Conservation (phyloP, 2,888 invertebrate genomes). For the Dasysyrphus albostriatus region DNA sequence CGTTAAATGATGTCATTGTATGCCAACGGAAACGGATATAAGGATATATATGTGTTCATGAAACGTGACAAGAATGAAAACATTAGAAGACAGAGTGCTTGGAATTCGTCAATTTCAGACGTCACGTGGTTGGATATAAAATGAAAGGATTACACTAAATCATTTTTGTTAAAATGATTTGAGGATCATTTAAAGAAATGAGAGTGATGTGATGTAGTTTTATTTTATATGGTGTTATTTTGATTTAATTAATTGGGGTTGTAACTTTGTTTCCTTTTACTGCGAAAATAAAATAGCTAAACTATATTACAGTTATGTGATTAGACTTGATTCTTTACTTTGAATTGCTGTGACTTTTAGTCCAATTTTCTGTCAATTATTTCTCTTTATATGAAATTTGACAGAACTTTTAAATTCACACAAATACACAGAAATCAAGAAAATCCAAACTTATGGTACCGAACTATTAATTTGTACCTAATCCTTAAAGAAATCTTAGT, state of each 20-base stretch:
- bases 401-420: no score
- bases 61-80: constrained; percentile 59
- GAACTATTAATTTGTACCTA: no score
- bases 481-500: no score
- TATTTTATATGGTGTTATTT: not conserved
- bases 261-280: not conserved
- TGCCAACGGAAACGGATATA: constrained; percentile 57
- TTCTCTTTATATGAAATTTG: no score
- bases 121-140: constrained; percentile 36
- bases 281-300: no score
- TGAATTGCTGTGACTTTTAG: no score
- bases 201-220: not conserved
- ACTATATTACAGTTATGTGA: no score
- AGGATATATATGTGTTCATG: constrained; percentile 20
- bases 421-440: no score
- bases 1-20: constrained; percentile 61
- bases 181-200: not conserved
- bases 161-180: not conserved
- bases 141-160: constrained; percentile 20
- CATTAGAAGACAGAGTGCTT: constrained; percentile 10
- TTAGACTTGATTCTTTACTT: no score
- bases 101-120: constrained; percentile 41
- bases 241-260: not conserved
- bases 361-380: no score
- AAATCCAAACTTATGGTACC: no score